phyloP scores from a whole-genome alignment of 2,888 invertebrate genomes.

The Amaurobius ferox region DNA sequence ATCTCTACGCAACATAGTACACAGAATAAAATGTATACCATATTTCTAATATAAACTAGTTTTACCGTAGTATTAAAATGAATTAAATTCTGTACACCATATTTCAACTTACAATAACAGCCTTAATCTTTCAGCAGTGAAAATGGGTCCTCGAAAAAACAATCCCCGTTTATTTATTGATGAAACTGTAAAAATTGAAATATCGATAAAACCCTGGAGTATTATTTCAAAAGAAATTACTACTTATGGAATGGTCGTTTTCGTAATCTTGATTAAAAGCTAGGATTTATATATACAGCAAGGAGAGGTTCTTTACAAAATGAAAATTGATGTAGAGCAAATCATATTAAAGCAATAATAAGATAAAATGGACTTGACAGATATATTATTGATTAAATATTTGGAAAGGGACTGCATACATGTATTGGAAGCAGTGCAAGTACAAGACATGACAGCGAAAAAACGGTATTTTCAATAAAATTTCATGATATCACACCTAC shows the following conservation, averaged over 20 bases:
- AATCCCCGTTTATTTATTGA: background rate
- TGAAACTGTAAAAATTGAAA: background rate
- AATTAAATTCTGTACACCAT: too few relatives aligned
- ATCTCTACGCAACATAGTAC: too few relatives aligned
- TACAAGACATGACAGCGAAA: conserved; percentile 53
- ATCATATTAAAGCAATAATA: background rate
- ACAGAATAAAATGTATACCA: too few relatives aligned
- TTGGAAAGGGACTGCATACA: background rate
- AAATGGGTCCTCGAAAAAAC: background rate
- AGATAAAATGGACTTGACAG: background rate
- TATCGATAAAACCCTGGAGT: background rate
- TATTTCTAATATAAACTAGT: too few relatives aligned
- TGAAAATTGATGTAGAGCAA: background rate
- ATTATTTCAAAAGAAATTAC: background rate
- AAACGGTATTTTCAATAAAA: conserved; percentile 62
- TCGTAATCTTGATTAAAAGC: background rate
- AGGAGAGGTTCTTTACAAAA: background rate
- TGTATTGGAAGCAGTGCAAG: background rate
- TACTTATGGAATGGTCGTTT: background rate
- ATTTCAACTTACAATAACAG: too few relatives aligned
- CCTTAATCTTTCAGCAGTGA: too few relatives aligned
- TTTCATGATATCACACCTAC: conserved; percentile 59
- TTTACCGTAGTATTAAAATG: too few relatives aligned
- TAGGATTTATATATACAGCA: background rate
- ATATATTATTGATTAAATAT: conserved; percentile 37